Conservation (phyloP, 1,140 invertebrate species). For the Probaryconus sp. region DNA sequence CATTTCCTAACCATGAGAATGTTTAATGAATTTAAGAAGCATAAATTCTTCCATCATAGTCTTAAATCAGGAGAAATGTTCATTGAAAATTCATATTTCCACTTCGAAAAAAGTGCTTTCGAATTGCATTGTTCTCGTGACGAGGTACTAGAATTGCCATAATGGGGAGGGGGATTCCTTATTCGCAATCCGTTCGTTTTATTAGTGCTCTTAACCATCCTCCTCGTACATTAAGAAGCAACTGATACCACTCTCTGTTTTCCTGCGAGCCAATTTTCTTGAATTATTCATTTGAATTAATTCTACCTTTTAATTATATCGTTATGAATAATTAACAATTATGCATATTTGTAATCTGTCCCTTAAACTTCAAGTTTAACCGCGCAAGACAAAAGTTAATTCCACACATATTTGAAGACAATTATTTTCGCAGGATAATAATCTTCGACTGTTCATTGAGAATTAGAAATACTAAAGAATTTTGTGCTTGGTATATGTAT, state of each 20-base stretch:
- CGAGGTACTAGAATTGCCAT: conserved; percentile 4
- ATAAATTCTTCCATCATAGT: no score
- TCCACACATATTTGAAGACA: no score
- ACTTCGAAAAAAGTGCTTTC: conserved; percentile 9
- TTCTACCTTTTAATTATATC: conserved; percentile 9
- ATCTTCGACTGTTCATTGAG: no score
- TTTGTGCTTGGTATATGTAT: no score
- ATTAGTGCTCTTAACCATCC: conserved; percentile 43
- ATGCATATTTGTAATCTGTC: conserved; percentile 6
- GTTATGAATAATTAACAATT: conserved; percentile 24
- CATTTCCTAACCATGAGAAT: no score
- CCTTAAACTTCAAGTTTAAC: no score
- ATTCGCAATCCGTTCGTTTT: conserved; percentile 40
- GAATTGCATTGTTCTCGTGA: conserved; percentile 14
- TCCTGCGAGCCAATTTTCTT: conserved; percentile 51
- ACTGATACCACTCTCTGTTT: conserved; percentile 1
- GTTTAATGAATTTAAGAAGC: no score
- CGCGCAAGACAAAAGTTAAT: no score
- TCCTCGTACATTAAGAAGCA: conserved; percentile 10
- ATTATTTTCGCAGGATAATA: no score
- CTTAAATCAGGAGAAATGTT: not conserved
- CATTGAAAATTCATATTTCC: conserved; percentile 3
- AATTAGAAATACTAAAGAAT: no score
- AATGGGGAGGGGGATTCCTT: conserved; percentile 45
- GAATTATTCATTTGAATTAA: conserved; percentile 65